These are phyloP conservation scores for Pterobdella sp. DNA, from an alignment of 2,888 invertebrate genomes.

Conservation along the genomic window DNA sequence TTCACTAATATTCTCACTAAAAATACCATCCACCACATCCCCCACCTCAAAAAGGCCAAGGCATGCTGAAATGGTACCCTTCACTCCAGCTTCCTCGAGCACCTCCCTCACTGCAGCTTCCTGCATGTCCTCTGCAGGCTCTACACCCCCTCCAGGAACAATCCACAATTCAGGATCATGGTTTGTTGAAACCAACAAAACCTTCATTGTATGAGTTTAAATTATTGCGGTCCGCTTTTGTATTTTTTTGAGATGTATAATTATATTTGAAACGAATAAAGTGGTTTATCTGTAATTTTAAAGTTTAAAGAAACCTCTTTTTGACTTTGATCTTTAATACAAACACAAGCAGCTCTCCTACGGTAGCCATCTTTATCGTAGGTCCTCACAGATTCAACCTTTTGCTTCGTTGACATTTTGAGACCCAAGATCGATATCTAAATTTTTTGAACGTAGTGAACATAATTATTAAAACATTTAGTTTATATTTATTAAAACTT, in stretches of 20 bases:
- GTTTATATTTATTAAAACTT: background rate
- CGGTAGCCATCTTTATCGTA: slow-evolving; percentile 92
- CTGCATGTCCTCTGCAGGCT: slow-evolving; percentile 77
- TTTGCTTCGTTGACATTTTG: slow-evolving; percentile 57
- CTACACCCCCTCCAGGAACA: slow-evolving; percentile 92
- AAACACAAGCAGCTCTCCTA: slow-evolving; percentile 88
- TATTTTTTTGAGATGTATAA: background rate
- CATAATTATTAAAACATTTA: background rate
- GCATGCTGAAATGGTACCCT: slow-evolving; percentile 77
- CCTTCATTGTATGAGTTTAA: slow-evolving; percentile 56
- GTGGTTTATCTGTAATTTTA: background rate
- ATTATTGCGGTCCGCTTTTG: background rate
- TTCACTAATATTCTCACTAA: too few relatives aligned
- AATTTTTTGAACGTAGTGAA: background rate
- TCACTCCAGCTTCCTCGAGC: slow-evolving; percentile 88
- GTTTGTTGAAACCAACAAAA: slow-evolving; percentile 83
- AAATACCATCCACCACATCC: background rate
- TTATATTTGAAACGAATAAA: background rate
- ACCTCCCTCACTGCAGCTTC: slow-evolving; percentile 88
- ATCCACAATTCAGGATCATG: slow-evolving; percentile 86
- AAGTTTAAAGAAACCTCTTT: slow-evolving; percentile 66
- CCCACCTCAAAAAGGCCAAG: slow-evolving; percentile 76
- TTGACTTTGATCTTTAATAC: slow-evolving; percentile 77
- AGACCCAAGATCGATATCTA: background rate
- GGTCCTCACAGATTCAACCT: slow-evolving; percentile 89